Percentiles rank a stretch among this genome's conserved stretches.
Conservation (phyloP, 2,888 invertebrate species). For the Drosophila ustulata region DNA sequence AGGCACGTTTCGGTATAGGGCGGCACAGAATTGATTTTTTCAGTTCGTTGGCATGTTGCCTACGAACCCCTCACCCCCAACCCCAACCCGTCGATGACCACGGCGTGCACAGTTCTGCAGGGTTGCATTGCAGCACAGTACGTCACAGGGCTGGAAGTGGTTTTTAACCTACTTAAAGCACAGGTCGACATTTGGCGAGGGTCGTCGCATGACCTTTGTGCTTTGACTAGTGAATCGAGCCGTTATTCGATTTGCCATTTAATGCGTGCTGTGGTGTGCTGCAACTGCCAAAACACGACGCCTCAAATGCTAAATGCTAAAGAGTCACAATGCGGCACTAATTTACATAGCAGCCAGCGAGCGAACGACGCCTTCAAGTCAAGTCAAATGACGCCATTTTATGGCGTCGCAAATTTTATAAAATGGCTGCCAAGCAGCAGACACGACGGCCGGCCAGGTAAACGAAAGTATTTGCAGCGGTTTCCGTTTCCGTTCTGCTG, state of each 20-base stretch:
- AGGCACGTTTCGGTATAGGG: slow-evolving; percentile 65
- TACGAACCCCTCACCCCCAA: slow-evolving; percentile 24
- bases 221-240: slow-evolving; percentile 8
- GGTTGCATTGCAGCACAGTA: slow-evolving; percentile 52
- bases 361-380: neutral
- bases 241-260: slow-evolving; percentile 8
- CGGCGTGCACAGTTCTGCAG: slow-evolving; percentile 30
- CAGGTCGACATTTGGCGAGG: slow-evolving; percentile 77
- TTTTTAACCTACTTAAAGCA: slow-evolving; percentile 77
- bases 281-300: slow-evolving; percentile 11
- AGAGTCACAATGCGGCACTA: slow-evolving; percentile 39
- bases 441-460: slow-evolving; percentile 30
- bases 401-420: slow-evolving; percentile 32
- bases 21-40: slow-evolving; percentile 71
- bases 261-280: slow-evolving; percentile 2
- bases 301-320: slow-evolving; percentile 5
- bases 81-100: slow-evolving; percentile 40
- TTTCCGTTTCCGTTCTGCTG: slow-evolving; percentile 65
- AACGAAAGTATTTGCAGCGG: slow-evolving; percentile 64
- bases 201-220: slow-evolving; percentile 77
- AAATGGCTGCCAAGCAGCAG: slow-evolving; percentile 46
- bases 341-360: slow-evolving; percentile 41
- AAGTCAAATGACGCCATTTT: slow-evolving; percentile 46
- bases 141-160: slow-evolving; percentile 61
- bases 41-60: slow-evolving; percentile 80